Evolutionary conservation across 2,113 vertebrate species (phyloP).

Genomic region (Channa argus): DNA sequence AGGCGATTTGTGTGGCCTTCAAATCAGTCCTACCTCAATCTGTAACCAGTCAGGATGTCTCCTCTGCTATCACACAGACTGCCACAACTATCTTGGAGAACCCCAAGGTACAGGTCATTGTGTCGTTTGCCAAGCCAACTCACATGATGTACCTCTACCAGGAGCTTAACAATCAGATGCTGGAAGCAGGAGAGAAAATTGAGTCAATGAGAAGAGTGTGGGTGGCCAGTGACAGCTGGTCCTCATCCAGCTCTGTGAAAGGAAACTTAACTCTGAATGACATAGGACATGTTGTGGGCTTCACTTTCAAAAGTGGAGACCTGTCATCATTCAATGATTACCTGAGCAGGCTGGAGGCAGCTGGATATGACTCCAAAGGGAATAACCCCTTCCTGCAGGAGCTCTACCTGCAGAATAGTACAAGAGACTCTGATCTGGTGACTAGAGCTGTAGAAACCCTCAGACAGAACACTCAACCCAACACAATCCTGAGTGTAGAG

Average conservation of each 20-base stretch:
- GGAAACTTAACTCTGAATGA: constrained; percentile 77
- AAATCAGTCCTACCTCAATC: constrained; percentile 86
- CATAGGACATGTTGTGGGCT: constrained; percentile 88
- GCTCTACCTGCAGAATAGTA: constrained; percentile 70
- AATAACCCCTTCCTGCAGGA: constrained; percentile 84
- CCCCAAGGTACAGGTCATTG: constrained; percentile 86
- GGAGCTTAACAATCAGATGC: constrained; percentile 65
- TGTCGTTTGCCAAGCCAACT: constrained; percentile 86
- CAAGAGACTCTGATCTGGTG: constrained; percentile 38
- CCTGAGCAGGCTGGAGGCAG: constrained; percentile 76
- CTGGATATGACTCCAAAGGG: constrained; percentile 25
- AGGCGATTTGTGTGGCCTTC: constrained; percentile 89
- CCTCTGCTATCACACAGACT: constrained; percentile 69
- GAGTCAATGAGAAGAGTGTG: constrained; percentile 84
- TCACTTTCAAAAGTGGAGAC: constrained; percentile 87
- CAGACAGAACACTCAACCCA: constrained; percentile 37
- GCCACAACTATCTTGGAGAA: constrained; percentile 82
- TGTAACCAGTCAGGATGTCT: constrained; percentile 75
- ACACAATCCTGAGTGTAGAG: constrained; percentile 83
- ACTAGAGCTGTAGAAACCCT: constrained; percentile 19
- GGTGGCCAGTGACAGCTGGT: constrained; percentile 94
- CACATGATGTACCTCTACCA: constrained; percentile 84
- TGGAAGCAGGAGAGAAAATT: constrained; percentile 30
- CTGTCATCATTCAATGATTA: constrained; percentile 82
- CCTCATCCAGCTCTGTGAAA: constrained; percentile 77